phyloP scores from a whole-genome alignment of 2,113 vertebrate species.

The Capra hircus region DNA sequence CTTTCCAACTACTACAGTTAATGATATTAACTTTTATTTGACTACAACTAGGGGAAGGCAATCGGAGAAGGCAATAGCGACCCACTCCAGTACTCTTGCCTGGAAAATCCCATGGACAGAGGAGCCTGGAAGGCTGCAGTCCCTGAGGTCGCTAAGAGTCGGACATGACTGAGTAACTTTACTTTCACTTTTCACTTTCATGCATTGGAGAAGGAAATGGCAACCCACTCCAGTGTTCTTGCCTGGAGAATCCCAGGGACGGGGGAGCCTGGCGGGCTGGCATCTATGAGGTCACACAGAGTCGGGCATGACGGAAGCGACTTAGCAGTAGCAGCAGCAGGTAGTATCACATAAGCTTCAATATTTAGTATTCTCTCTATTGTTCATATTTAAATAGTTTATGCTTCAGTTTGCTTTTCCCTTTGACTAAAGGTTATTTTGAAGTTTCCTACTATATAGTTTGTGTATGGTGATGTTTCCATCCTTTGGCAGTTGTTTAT shows the following conservation, averaged over 20 bases:
- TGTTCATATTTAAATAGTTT: neutral
- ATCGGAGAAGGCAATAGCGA: too few relatives aligned
- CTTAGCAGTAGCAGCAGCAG: neutral
- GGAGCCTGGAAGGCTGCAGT: too few relatives aligned
- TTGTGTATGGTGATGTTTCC: neutral
- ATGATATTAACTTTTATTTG: neutral
- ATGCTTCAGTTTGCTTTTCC: slow-evolving; percentile 4
- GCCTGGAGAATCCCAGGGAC: neutral
- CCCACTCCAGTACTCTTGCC: too few relatives aligned
- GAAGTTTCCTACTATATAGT: neutral
- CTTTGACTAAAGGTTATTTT: neutral
- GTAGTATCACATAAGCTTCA: neutral
- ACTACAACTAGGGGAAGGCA: neutral
- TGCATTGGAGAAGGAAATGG: neutral
- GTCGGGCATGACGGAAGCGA: accelerated
- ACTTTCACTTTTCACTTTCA: too few relatives aligned
- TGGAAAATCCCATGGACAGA: too few relatives aligned
- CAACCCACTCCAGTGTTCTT: neutral
- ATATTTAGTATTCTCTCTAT: neutral
- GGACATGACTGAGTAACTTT: accelerated
- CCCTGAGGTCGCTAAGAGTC: too few relatives aligned
- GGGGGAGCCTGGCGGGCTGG: neutral
- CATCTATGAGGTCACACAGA: neutral
- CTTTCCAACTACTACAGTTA: neutral
- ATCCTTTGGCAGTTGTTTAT: neutral